These are phyloP conservation scores for Xylophagus ater DNA, from an alignment of 2,888 invertebrate species.

Conservation along the genomic window DNA sequence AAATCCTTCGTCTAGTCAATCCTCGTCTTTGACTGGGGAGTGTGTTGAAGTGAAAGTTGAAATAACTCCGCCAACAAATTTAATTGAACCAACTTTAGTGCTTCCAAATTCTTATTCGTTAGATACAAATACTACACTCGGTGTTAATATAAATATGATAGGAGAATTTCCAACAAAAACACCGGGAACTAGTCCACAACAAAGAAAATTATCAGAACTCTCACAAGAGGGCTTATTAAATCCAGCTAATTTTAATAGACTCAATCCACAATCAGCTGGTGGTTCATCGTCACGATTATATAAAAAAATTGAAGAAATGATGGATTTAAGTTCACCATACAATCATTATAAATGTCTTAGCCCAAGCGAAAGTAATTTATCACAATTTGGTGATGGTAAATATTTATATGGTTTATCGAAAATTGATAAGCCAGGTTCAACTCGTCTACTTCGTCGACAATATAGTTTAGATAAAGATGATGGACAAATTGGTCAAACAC, in stretches of 20 bases:
- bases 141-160: conserved; percentile 24
- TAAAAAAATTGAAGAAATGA: conserved; percentile 39
- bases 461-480: conserved; percentile 60
- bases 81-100: conserved; percentile 23
- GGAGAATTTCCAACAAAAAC: conserved; percentile 16
- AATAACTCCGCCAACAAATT: conserved; percentile 34
- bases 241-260: conserved; percentile 35
- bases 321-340: conserved; percentile 61
- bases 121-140: conserved; percentile 36
- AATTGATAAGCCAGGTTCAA: conserved; percentile 37
- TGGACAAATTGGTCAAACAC: conserved; percentile 32
- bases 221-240: conserved; percentile 32
- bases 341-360: conserved; percentile 62
- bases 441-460: conserved; percentile 49
- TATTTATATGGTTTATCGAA: conserved; percentile 29
- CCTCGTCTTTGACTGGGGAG: conserved; percentile 37
- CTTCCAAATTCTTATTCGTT: conserved; percentile 36
- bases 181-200: conserved; percentile 17
- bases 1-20: conserved; percentile 38
- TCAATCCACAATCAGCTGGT: conserved; percentile 27
- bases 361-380: conserved; percentile 46
- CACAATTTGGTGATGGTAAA: conserved; percentile 35
- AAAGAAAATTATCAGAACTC: conserved; percentile 35
- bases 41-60: conserved; percentile 39
- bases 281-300: conserved; percentile 36